Conservation (phyloP, 2,113 vertebrate species). For the Anolis carolinensis region DNA sequence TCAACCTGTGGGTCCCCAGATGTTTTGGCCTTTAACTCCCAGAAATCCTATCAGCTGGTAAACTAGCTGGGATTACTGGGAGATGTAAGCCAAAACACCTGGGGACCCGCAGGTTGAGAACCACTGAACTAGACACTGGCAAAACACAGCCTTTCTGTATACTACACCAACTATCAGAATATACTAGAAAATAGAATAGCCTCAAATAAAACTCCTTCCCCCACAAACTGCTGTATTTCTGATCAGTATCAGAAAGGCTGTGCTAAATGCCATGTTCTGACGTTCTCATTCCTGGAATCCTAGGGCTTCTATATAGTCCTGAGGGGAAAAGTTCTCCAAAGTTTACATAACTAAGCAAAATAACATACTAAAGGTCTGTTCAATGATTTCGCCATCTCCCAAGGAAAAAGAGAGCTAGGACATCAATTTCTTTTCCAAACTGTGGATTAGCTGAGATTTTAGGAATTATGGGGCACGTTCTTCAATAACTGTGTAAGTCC, state of each 20-base stretch:
- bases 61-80: too few species aligned
- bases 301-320: neutral
- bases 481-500: neutral
- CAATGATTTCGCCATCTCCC: neutral
- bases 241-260: neutral
- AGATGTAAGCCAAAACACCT: too few species aligned
- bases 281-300: neutral
- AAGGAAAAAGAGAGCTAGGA: neutral
- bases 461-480: neutral
- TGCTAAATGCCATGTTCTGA: neutral
- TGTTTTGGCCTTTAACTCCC: too few species aligned
- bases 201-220: neutral
- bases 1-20: too few species aligned
- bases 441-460: neutral
- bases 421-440: too few species aligned
- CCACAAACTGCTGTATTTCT: neutral
- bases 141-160: neutral
- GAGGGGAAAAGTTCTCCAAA: neutral
- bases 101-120: too few species aligned
- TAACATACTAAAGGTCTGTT: neutral
- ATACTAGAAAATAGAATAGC: neutral
- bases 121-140: too few species aligned
- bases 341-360: neutral
- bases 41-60: too few species aligned
- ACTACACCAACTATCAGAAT: neutral